Base-by-base conservation (phyloP, 2,888 invertebrate species). In the Papilio gigon region DNA sequence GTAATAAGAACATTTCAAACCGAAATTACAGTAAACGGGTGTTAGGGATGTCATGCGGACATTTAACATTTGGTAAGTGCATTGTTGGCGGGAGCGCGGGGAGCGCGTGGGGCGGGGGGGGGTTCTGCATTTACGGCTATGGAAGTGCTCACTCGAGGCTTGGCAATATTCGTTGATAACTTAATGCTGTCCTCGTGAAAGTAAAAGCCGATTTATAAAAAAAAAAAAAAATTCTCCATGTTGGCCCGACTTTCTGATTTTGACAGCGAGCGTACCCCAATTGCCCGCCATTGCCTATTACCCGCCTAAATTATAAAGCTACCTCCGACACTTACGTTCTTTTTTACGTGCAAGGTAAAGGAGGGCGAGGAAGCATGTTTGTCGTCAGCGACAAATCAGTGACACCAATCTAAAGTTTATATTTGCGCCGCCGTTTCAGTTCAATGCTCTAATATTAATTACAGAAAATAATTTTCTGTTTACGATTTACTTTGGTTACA, bases 141-240 rank as follows among this genome's bases (percentile, higher is more conserved):
- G 61, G 42, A 61, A 61, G 61, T 61, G 12, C 14, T 42, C 42
- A 17, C 27, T 30, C 27, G 17, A 61, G 27, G n/a, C 17, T 37
- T 14, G 20, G 22, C 50, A 37, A 50, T 37, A 63, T 63, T 63
- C 63, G 50, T 11, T 22, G 35, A 25, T 50, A 50, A 50, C 35
- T 50, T 63, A 35, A 53, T 63, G 62, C 30, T 17, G 30, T 30
- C 42, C 27, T 14, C 1, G 62, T 30, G 62, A 62, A 62, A 47
- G 47, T 62, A 47, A 33, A 62, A 47, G 27, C 44, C 33, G 33
- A 33, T 12, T 62, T 47, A 47, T 33, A 62, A 47, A 47, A 47
- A 35, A 47, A 62, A 47, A 47, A 47, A 35, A 47, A 47, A 20
- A 33, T 53, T 6, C 33, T 44, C 30, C 61, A 47, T 14, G 33